A percentile compares a stretch with the other conserved stretches of the same genome.
Evolutionary conservation across 2,888 invertebrate species (phyloP).

Genomic region (Polydrusus cervinus): DNA sequence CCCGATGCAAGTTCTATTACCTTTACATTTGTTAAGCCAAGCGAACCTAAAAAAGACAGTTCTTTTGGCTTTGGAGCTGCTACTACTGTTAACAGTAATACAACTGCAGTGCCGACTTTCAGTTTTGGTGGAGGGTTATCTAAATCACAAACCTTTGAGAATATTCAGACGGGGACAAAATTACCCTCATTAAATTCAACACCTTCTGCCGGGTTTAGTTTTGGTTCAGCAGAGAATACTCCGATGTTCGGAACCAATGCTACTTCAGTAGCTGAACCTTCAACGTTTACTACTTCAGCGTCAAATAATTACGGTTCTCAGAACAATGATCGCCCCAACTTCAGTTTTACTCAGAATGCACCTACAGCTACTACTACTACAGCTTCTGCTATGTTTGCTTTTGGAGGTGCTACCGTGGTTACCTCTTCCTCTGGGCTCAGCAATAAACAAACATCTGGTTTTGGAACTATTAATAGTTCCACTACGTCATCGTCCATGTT

Average conservation of each 20-base stretch:
- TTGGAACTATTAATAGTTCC: conserved; percentile 23
- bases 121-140: conserved; percentile 12
- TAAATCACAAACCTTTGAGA: neutral
- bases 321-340: conserved; percentile 4
- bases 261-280: conserved; percentile 5
- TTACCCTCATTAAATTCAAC: conserved; percentile 28
- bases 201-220: conserved; percentile 29
- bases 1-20: neutral
- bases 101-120: neutral
- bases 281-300: conserved; percentile 5
- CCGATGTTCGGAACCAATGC: conserved; percentile 8
- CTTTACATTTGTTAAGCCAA: conserved; percentile 17
- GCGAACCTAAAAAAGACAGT: neutral
- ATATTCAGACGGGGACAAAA: neutral
- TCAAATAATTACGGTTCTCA: neutral
- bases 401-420: neutral
- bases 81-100: conserved; percentile 3
- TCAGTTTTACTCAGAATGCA: conserved; percentile 11
- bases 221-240: conserved; percentile 12
- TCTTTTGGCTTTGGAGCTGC: conserved; percentile 8
- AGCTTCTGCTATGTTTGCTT: conserved; percentile 4
- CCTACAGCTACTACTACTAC: neutral
- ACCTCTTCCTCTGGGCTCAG: neutral
- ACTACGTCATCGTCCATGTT: conserved; percentile 17
- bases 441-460: conserved; percentile 6